Base-by-base conservation (phyloP, 1,140 invertebrate genomes). In the Leptinotarsa defecta region DNA sequence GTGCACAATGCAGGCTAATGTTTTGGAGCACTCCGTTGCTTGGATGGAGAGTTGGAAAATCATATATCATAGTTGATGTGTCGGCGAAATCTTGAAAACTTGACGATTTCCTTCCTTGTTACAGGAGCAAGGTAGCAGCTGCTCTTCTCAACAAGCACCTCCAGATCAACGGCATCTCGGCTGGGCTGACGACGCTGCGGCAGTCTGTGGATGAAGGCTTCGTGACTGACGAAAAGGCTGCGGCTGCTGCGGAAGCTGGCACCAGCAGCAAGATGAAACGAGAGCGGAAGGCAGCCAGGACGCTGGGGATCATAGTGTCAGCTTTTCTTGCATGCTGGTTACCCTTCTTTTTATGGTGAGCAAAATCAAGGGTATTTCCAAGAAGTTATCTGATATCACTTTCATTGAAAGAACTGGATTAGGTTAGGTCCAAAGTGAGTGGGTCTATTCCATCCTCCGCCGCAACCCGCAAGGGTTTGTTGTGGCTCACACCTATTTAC, bases 251-350 rank as follows among this genome's bases (percentile, higher is more conserved):
- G 27, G 85, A 84, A 78, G 86, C 86, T n/a, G 87, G 87, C 71
- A 84, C 87, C 48, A 91, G 92, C 83, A 94, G 89, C 83, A 94
- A 94, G 86, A 96, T 96, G 94, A 94, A 96, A 84, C 88, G 95
- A 52, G 96, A 98, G 85, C 91, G 96, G 80, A 98, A 98, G 86
- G 96, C 96, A 0, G 96, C 96, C 4, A 91, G 96, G 81, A 98
- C 97, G 1, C 89, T 98, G 20, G 96, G 96, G 57, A 97, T 98
- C 84, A 97, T 98, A 82, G 97, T 98, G 92, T 95, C 95, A 22
- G 95, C 94, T 3, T 97, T 98, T 86, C 88, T 98, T 67, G 90
- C 95, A 6, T 98, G 96, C 86, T 98, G 96, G 95, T 88, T 97
- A 70, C 96, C 96, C 2, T 98, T 99, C 88, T 98, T 99, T 86